Evolutionary conservation across 2,113 vertebrate species (phyloP).

Genomic region (Cyanistes caeruleus): DNA sequence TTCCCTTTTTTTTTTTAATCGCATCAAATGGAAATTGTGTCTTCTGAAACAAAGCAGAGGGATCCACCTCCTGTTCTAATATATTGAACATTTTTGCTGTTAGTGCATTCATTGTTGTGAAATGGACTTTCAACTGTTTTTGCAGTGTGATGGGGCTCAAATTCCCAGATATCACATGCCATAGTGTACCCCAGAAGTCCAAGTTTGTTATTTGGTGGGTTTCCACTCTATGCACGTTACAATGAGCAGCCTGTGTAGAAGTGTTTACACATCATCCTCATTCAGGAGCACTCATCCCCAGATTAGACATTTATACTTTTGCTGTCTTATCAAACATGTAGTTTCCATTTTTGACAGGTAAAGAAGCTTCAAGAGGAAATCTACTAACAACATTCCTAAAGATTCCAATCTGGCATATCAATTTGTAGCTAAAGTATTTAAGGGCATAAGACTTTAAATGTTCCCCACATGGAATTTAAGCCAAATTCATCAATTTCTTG

Average conservation of each 20-base stretch:
- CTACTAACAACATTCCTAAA: neutral
- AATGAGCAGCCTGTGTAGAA: neutral
- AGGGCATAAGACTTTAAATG: neutral
- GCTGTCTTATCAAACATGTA: neutral
- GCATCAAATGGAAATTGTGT: neutral
- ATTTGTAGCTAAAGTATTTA: neutral
- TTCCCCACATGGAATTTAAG: neutral
- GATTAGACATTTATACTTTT: neutral
- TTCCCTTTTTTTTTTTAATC: neutral
- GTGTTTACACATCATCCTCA: neutral
- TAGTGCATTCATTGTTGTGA: neutral
- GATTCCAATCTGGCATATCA: neutral
- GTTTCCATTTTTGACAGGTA: neutral
- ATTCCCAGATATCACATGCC: neutral
- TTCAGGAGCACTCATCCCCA: neutral
- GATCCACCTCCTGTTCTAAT: neutral
- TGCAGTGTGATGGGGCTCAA: neutral
- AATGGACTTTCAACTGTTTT: neutral
- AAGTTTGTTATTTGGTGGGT: neutral
- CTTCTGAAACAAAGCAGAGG: neutral
- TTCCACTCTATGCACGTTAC: neutral
- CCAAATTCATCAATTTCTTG: neutral
- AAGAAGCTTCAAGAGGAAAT: neutral
- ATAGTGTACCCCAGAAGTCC: fast-evolving
- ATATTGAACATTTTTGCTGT: neutral